Percentiles rank a stretch among this genome's conserved stretches.
These are phyloP conservation scores for Raja brachyura DNA, from an alignment of 2,113 vertebrate genomes.

Conservation along the genomic window DNA sequence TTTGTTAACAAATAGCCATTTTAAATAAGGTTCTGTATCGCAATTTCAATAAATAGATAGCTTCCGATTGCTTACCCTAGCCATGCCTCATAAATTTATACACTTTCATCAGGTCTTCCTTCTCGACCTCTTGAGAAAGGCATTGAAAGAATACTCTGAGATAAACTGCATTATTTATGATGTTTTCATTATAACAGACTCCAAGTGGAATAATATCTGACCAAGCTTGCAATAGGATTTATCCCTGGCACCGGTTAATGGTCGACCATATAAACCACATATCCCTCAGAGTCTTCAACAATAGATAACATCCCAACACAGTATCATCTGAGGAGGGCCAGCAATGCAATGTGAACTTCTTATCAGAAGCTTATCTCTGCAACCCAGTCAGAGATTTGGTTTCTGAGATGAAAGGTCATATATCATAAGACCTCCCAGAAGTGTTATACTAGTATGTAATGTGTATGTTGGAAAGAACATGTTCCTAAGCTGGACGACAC, in stretches of 20 bases:
- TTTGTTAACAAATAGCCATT: not conserved
- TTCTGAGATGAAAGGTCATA: not conserved
- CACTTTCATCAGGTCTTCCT: too few relatives aligned
- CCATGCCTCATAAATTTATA: too few relatives aligned
- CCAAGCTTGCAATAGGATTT: not conserved
- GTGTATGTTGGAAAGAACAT: not conserved
- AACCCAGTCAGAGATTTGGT: not conserved
- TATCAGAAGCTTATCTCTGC: not conserved
- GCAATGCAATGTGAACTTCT: not conserved
- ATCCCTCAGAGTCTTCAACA: not conserved
- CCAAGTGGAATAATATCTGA: not conserved
- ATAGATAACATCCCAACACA: not conserved
- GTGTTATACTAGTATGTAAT: not conserved
- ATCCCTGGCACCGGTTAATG: not conserved
- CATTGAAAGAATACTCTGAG: not conserved
- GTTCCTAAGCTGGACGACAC: not conserved
- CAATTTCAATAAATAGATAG: not conserved
- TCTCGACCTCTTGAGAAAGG: too few relatives aligned
- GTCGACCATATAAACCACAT: not conserved
- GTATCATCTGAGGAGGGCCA: not conserved
- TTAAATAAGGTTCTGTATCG: not conserved
- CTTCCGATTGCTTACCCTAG: too few relatives aligned
- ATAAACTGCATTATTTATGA: slow-evolving; percentile 5
- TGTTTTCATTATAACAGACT: not conserved
- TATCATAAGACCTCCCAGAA: not conserved